Evolutionary conservation across 2,888 invertebrate species (phyloP), one percentile per base, ranked within the genome.

Genomic region (Platycnemis pennipes): DNA sequence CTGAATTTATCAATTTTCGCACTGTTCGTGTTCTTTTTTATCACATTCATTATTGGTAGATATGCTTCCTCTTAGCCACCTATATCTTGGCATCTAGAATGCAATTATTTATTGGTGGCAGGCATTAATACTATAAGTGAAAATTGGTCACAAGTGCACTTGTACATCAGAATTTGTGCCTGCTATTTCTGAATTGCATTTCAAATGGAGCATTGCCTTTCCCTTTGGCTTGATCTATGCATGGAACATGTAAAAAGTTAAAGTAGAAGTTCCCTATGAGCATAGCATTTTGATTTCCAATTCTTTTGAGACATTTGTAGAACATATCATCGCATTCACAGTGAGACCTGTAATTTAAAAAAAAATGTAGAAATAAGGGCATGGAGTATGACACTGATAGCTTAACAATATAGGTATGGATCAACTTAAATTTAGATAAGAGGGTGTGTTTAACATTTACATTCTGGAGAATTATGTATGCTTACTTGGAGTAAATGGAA

Each of bases 201-300:
- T 69, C 91, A 91, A 13, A 63, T 44, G 63, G 11, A n/a, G 5
- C 26, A 26, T 56, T n/a, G 13, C 44, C 56, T 44, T 91, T 91
- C 91, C 44, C 63, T 37, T 95, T 94, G n/a, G 95, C 94, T 94
- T 98, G 98, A 94, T 98, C 97, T 94, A 98, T 97, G 95, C 98
- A 98, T 26, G 98, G 97, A 19, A 98, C 98, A 96, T 98, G 98
- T 86, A 98, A 97, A 95, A 99, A 96, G 96, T 99, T 99, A 96
- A 99, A 99, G 96, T 98, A 99, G 95, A 99, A 98, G 95, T 98
- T 98, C 86, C 98, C 99, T 98, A 99, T 98, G 94, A 98, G 96
- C 95, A 97, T 96, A 0, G 98, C 98, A 13, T 98, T 98, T 86
- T 98, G 98, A 46, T 98, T 98, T 95, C 97, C 97, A 53, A 98